A percentile compares a stretch with the other conserved stretches of the same genome.
These are phyloP conservation scores for Listronotus bonariensis DNA, from an alignment of 1,140 invertebrate species.

Conservation along the genomic window DNA sequence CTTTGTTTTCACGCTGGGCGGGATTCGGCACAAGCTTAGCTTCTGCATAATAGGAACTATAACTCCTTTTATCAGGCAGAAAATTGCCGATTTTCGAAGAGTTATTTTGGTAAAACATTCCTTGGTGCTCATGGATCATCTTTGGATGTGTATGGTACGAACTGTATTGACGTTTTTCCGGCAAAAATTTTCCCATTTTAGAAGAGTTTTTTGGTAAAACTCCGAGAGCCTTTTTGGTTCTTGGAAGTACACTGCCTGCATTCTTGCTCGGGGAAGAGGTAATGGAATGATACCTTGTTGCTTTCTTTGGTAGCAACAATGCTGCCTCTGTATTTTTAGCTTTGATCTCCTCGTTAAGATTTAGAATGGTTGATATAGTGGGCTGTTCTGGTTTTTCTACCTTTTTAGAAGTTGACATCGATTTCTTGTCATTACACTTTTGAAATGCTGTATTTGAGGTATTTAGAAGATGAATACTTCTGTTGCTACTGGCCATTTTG, in stretches of 20 bases:
- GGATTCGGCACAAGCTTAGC: neutral
- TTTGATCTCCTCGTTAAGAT: constrained; percentile 26
- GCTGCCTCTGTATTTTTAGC: constrained; percentile 2
- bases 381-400: neutral
- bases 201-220: constrained; percentile 21
- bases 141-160: neutral
- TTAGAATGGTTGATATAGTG: constrained; percentile 1
- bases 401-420: constrained; percentile 15
- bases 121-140: neutral
- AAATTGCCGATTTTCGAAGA: constrained; percentile 2
- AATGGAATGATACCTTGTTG: constrained; percentile 25
- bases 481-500: neutral
- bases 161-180: neutral
- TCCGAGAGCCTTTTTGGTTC: constrained; percentile 16
- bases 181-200: constrained; percentile 7
- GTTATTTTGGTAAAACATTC: constrained; percentile 23
- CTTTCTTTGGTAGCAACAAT: neutral
- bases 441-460: neutral
- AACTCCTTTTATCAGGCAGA: neutral
- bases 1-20: neutral
- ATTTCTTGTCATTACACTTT: neutral
- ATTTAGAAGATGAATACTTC: neutral
- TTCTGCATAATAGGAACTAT: constrained; percentile 7
- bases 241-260: constrained; percentile 27
- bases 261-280: constrained; percentile 7